Base-by-base conservation (phyloP, 1,140 invertebrate species). In the Magallana gigas region DNA sequence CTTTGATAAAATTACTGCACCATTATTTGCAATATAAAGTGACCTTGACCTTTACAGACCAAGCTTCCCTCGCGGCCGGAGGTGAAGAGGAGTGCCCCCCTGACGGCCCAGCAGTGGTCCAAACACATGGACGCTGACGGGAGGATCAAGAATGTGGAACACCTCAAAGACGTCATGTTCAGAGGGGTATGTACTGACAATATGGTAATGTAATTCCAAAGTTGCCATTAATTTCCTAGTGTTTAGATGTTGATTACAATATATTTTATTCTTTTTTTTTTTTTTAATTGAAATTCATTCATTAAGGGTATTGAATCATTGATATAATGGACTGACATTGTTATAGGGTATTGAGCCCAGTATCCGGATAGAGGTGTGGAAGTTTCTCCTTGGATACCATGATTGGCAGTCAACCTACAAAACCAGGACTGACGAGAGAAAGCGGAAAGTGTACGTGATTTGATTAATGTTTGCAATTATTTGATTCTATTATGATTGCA, bases 371-470 rank as follows among this genome's bases (percentile, higher is more conserved):
- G 97, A 98, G 93, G 97, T 99, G 0, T 99, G 99, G 99, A 99
- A 99, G 93, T 99, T 97, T 95, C 95, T 99, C 9, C 95, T 99
- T 7, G 97, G 97, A 90, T 98, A 98, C 93, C 98, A 97, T 94
- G 96, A 97, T 0, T 99, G 98, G 98, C 95, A 97, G 88, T 97
- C 97, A 82, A 98, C 97, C 0, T 95, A 96, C 86, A 93, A 96
- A 82, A 96, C 98, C 93, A 96, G 98, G 91, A 94, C 95, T 84
- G 95, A 96, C 90, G 92, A 97, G 29, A 95, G 96, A 57, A 97
- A 97, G 93, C 95, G 96, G 91, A 97, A 97, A 94, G 96, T 96
- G 95, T 95, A 92, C 93, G 93, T 91, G 36, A 48, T 48, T 48
- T 48, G 36, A 48, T 48, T 48, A 3, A 5, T 36, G 36, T 36